Conservation (phyloP, 2,888 invertebrate species). For the Perizoma flavofasciatum region DNA sequence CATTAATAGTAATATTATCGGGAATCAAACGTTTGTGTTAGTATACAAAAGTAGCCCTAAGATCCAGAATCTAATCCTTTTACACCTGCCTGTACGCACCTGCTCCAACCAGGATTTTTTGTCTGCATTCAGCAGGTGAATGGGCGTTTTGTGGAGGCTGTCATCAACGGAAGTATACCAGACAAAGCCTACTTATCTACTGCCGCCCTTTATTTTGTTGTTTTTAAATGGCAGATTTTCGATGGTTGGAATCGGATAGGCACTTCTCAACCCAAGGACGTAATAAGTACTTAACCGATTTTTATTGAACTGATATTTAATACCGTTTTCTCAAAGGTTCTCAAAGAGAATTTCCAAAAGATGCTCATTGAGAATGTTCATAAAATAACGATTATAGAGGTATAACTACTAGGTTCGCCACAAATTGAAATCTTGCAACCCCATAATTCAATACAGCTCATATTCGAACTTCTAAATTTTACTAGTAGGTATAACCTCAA, state of each 20-base stretch:
- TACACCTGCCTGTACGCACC: conserved; percentile 21
- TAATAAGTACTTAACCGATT: too few species aligned
- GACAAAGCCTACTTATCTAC: conserved; percentile 10
- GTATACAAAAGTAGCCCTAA: neutral
- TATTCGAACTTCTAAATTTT: too few species aligned
- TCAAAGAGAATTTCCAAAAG: too few species aligned
- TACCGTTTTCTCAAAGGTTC: too few species aligned
- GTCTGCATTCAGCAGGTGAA: conserved; percentile 18
- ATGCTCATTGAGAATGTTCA: too few species aligned
- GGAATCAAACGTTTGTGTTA: neutral
- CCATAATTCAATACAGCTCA: too few species aligned
- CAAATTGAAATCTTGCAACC: too few species aligned
- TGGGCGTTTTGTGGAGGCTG: conserved; percentile 21
- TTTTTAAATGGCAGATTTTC: neutral
- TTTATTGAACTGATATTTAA: too few species aligned
- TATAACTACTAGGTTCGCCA: too few species aligned
- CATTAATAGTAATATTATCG: conserved; percentile 2
- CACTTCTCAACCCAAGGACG: neutral
- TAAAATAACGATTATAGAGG: too few species aligned
- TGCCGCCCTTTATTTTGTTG: conserved; percentile 1
- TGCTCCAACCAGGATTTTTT: conserved; percentile 10
- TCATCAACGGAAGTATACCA: conserved; percentile 18
- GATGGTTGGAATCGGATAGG: neutral
- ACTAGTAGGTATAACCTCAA: too few species aligned
- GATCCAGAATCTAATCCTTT: conserved; percentile 11